Conservation (phyloP, 2,888 invertebrate genomes). For the Halictus quadricinctus region DNA sequence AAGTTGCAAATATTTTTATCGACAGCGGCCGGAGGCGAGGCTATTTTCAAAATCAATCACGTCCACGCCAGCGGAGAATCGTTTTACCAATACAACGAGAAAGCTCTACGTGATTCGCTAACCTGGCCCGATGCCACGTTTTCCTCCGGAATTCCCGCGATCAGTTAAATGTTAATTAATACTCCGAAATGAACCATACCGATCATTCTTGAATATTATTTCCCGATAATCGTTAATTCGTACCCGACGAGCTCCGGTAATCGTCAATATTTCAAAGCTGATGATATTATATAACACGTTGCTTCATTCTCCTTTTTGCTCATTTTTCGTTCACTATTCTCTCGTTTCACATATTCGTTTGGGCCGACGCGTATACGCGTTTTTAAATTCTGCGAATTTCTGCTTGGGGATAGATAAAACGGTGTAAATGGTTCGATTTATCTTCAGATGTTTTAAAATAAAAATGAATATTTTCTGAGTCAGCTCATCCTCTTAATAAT, state of each 20-base stretch:
- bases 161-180: constrained; percentile 54
- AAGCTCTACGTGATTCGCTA: constrained; percentile 33
- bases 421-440: too few relatives aligned
- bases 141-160: constrained; percentile 29
- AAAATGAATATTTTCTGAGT: too few relatives aligned
- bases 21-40: constrained; percentile 1
- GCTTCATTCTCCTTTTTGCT: neutral
- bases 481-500: neutral
- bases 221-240: constrained; percentile 25
- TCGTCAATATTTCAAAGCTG: constrained; percentile 6
- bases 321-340: neutral
- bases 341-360: neutral
- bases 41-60: constrained; percentile 51
- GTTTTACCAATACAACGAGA: constrained; percentile 30
- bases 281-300: neutral
- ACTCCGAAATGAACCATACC: constrained; percentile 38
- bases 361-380: too few relatives aligned
- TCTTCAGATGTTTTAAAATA: too few relatives aligned
- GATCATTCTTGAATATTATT: constrained; percentile 19
- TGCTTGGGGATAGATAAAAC: too few relatives aligned
- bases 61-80: constrained; percentile 33
- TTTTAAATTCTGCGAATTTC: too few relatives aligned
- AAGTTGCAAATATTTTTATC: constrained; percentile 43
- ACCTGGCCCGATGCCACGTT: constrained; percentile 42
- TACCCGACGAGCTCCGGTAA: neutral